These are phyloP conservation scores for Lacerta bilineata DNA, from an alignment of 2,797 vertebrate species.

Conservation along the genomic window DNA sequence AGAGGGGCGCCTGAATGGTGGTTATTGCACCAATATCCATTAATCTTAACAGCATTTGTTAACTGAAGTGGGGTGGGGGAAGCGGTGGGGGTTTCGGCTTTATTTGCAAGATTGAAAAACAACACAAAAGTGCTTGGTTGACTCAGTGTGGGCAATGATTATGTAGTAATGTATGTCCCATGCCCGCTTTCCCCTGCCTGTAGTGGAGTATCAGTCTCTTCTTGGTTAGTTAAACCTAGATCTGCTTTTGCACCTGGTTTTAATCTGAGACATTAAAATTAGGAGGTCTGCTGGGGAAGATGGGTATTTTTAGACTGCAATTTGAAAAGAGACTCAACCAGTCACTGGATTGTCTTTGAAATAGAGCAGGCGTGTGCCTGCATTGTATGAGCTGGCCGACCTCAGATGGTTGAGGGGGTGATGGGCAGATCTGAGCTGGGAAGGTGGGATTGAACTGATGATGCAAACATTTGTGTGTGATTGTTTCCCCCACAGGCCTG, in stretches of 20 bases:
- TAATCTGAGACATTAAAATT: neutral
- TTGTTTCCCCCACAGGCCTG: constrained; percentile 4
- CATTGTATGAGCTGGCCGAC: constrained; percentile 8
- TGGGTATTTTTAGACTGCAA: neutral
- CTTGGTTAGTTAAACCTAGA: neutral
- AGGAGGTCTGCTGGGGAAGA: neutral
- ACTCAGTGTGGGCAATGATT: neutral
- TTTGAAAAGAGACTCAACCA: neutral
- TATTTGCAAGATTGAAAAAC: constrained; percentile 5
- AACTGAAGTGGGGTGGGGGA: neutral
- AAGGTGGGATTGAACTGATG: neutral
- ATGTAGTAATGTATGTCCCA: neutral
- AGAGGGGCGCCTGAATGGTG: neutral
- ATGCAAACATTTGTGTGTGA: neutral
- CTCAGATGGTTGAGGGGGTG: neutral
- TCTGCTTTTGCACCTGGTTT: constrained; percentile 22
- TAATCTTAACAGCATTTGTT: constrained; percentile 1
- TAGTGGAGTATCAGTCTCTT: neutral
- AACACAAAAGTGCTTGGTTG: neutral
- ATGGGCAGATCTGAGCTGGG: neutral
- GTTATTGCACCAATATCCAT: constrained; percentile 25
- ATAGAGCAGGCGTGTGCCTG: neutral
- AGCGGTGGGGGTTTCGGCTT: neutral
- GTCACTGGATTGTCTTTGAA: constrained; percentile 5
- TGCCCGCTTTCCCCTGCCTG: neutral